Evolutionary conservation across 2,888 invertebrate species (phyloP), one percentile per base, ranked within the genome.

Genomic region (Cyclophora albipunctata): DNA sequence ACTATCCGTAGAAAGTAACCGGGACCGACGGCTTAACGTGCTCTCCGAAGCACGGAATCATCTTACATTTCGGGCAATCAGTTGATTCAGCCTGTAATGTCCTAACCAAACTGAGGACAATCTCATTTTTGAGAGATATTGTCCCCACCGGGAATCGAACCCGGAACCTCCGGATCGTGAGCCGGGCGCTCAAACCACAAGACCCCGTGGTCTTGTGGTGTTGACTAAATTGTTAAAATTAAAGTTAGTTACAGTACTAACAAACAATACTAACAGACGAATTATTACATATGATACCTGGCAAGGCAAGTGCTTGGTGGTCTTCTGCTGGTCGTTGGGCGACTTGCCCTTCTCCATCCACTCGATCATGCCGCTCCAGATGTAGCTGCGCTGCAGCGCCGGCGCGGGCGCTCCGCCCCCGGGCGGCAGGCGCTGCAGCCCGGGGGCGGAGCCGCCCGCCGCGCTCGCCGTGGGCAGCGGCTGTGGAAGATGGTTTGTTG

Each of bases 311-410:
- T 60, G 92, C 90, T 56, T 97, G 93, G 74, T 95, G 91, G 84
- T 96, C 79, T 96, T 96, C 69, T 93, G 93, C 63, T 93, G 92
- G 70, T 96, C 95, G 0, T 91, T 90, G 0, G 93, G 91, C 59
- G 90, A 90, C 76, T 96, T 96, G 3, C 93, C 92, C 78, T 97
- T 98, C 75, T 98, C 98, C 72, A 96, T 94, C 96, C 97, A 98
- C 81, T 98, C 98, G 40, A 98, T 86, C 33, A 94, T 90, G 0
- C 97, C 97, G 51, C 92, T 92, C 95, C 95, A 96, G 58, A 92
- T 91, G 71, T 81, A 87, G 35, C 80, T 80, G 40, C 88, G 76
- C 59, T 84, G 83, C 34, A 79, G 65, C 4, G 64, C 63, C 34
- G 65, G 54, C 45, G 50, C 46, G 37, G 48, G 40, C 3, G 35